Evolutionary conservation across 2,797 vertebrate species (phyloP), one percentile per base, ranked within the genome.

Genomic region (Muscicapa comitata): DNA sequence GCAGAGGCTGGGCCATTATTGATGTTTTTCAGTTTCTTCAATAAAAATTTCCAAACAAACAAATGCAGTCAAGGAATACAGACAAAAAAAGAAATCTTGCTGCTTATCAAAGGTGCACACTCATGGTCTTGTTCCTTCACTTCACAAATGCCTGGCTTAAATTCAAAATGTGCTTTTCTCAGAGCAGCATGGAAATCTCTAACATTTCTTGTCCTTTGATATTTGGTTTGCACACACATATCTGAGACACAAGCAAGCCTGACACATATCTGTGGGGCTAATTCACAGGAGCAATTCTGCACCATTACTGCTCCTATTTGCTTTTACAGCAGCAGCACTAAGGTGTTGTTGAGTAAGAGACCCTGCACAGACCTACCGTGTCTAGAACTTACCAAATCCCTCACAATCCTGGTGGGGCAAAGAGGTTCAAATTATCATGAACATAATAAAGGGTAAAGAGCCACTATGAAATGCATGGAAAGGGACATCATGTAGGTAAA

Each of bases 201-300:
- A 26, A 29, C 0, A 1, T 47, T 80, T 54, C 65, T 26, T 40
- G 18, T 43, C 28, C 73, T 53, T 26, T 0, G 0, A 1, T 2
- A 17, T 62, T 76, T 58, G 25, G 16, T 48, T 63, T 86, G 28
- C 72, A 37, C 35, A 25, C 8, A 11, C 21, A 31, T 3, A 9
- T 37, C 48, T 65, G n/a, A 53, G n/a, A 33, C 19, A 53, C 31
- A 43, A 63, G 10, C 24, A 76, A 63, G 42, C 7, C 29, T 1
- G 0, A 28, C 24, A n/a, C 3, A 0, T 7, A n/a, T 2, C 45
- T 38, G 1, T 7, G 16, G 0, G 1, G 19, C 23, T 19, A 55
- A 70, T 28, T 51, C 40, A 35, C 19, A 55, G 6, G 35, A 55
- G 53, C 7, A 58, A 62, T 81, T 81, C 25, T 87, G 43, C 13